A percentile compares a stretch with the other conserved stretches of the same genome.
phyloP scores from a whole-genome alignment of 1,140 invertebrate species.

The Pygmarrhopalites habei region DNA sequence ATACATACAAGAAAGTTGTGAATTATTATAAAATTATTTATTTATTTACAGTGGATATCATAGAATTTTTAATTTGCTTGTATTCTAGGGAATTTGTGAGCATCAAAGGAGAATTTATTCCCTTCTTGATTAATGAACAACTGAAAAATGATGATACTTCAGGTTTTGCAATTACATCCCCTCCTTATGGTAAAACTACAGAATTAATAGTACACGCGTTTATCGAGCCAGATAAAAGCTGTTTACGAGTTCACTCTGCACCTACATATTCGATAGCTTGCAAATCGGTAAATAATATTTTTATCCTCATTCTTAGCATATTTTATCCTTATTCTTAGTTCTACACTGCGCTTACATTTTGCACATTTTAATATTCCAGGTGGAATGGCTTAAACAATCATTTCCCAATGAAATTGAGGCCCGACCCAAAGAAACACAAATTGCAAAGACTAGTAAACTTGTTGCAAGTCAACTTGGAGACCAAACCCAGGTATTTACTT shows the following conservation, averaged over 20 bases:
- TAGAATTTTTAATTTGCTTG: no score
- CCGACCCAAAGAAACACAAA: constrained; percentile 6
- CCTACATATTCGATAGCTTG: constrained; percentile 19
- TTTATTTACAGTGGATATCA: no score
- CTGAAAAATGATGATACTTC: not conserved
- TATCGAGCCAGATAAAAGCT: constrained; percentile 8
- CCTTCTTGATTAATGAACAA: constrained; percentile 27
- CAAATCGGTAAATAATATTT: constrained; percentile 26
- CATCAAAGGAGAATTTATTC: constrained; percentile 38
- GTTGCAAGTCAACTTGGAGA: constrained; percentile 42
- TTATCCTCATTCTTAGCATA: not conserved
- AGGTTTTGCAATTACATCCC: no score
- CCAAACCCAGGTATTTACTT: constrained; percentile 46
- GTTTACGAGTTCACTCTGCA: constrained; percentile 27
- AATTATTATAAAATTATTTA: not conserved
- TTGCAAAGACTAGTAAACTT: constrained; percentile 17
- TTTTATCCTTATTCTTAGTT: no score
- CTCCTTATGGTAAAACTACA: no score
- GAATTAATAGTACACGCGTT: constrained; percentile 16
- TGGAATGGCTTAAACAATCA: constrained; percentile 27
- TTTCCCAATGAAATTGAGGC: constrained; percentile 14
- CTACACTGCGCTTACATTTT: no score
- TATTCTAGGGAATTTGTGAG: constrained; percentile 24
- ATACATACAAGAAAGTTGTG: constrained; percentile 2
- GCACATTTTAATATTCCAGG: no score